Evolutionary conservation across 2,113 vertebrate species (phyloP).

Genomic region (Percopsis transmontana): DNA sequence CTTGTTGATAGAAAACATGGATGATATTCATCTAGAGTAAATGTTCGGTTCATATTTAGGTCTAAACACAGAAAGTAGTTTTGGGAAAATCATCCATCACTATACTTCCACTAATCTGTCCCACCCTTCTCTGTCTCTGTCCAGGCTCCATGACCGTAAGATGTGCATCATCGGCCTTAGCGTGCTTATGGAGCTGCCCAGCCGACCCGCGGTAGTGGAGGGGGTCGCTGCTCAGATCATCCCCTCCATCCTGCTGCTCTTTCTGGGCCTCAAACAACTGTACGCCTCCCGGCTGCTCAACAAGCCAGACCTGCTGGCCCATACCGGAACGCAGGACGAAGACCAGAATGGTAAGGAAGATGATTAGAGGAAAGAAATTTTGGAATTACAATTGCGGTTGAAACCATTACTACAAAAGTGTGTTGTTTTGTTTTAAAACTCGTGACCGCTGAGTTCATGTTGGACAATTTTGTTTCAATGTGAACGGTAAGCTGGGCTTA

Average conservation of each 20-base stretch:
- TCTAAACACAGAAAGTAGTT: too few relatives aligned
- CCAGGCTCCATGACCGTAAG: constrained; percentile 94
- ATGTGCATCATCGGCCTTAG: constrained; percentile 97
- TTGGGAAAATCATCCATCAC: too few relatives aligned
- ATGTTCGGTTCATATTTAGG: too few relatives aligned
- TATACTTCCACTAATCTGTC: neutral
- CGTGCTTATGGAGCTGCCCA: constrained; percentile 90
- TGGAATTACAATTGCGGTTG: too few relatives aligned
- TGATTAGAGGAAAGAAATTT: neutral
- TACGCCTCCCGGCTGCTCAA: constrained; percentile 85
- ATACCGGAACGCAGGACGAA: constrained; percentile 76
- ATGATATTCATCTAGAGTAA: too few relatives aligned
- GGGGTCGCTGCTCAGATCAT: constrained; percentile 88
- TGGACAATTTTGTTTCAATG: too few relatives aligned
- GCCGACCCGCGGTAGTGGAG: constrained; percentile 84
- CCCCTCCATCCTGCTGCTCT: constrained; percentile 93
- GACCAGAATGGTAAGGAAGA: constrained; percentile 89
- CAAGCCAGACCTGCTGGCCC: constrained; percentile 79
- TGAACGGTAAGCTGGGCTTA: too few relatives aligned
- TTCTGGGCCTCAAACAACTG: constrained; percentile 93
- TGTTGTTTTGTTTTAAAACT: too few relatives aligned
- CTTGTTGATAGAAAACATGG: too few relatives aligned
- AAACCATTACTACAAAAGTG: too few relatives aligned
- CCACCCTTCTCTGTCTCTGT: neutral
- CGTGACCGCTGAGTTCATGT: too few relatives aligned